These are phyloP conservation scores for Trochalopteron elliotii DNA, from an alignment of 2,113 vertebrate genomes.

Conservation along the genomic window DNA sequence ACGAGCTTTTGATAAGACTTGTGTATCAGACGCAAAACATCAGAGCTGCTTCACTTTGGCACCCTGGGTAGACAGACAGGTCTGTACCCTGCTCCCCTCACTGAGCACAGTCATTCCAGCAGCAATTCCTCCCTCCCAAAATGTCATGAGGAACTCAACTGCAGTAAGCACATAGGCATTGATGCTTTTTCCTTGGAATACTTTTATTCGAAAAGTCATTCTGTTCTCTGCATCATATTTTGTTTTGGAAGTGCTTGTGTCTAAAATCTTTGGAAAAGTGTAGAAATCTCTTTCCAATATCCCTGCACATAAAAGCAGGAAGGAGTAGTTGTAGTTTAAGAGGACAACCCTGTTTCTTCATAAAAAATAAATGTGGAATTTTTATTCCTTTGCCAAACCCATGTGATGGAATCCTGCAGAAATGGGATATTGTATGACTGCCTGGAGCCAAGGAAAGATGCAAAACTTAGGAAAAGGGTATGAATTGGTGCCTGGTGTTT, in stretches of 20 bases:
- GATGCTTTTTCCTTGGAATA: background rate
- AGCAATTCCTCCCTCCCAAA: background rate
- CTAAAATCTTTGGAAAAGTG: background rate
- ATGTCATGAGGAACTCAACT: background rate
- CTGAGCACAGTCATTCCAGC: background rate
- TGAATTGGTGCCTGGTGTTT: background rate
- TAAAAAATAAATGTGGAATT: background rate
- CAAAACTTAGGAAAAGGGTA: background rate
- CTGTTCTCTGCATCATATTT: background rate
- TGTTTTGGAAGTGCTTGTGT: background rate
- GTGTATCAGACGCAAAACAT: background rate
- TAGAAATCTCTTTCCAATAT: background rate
- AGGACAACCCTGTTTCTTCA: background rate
- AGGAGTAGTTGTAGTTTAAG: background rate
- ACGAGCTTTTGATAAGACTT: background rate
- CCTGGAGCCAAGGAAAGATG: background rate
- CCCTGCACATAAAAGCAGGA: background rate
- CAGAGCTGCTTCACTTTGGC: background rate
- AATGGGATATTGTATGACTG: background rate
- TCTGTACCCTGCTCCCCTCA: fast-evolving
- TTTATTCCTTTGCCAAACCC: background rate
- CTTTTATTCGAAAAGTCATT: background rate
- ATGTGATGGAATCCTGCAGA: background rate
- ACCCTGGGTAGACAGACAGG: background rate
- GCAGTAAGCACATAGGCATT: background rate